Evolutionary conservation across 2,113 vertebrate species (phyloP).

Genomic region (Cryptomyrus ogoouensis): DNA sequence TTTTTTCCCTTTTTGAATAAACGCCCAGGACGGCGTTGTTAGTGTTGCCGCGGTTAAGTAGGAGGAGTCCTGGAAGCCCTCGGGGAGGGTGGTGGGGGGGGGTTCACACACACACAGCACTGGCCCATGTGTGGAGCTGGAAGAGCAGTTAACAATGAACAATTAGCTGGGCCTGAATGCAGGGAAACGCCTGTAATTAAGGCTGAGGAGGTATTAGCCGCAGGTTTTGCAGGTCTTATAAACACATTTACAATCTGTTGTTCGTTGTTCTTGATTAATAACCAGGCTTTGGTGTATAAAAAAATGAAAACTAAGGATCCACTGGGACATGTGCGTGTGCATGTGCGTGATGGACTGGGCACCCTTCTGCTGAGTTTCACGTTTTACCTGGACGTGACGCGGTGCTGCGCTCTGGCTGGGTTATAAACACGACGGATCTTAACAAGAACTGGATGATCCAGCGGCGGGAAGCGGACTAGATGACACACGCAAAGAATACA

Average conservation of each 20-base stretch:
- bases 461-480: neutral
- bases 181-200: constrained; percentile 11
- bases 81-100: neutral
- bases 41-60: constrained; percentile 1
- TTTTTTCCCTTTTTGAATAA: neutral
- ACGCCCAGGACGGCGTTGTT: neutral
- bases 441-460: neutral
- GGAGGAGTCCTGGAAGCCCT: neutral
- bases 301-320: neutral
- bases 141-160: constrained; percentile 9
- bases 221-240: constrained; percentile 4
- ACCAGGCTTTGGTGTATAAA: neutral
- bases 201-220: constrained; percentile 13
- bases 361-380: neutral
- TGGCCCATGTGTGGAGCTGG: neutral
- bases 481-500: neutral
- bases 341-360: too few relatives aligned
- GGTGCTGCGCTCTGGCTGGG: neutral
- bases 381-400: neutral
- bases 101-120: neutral
- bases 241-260: constrained; percentile 15
- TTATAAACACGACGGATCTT: neutral
- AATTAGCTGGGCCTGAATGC: constrained; percentile 1
- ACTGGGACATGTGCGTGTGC: neutral
- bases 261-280: constrained; percentile 15